phyloP scores from a whole-genome alignment of 2,113 vertebrate genomes.

The Burhinus oedicnemus region DNA sequence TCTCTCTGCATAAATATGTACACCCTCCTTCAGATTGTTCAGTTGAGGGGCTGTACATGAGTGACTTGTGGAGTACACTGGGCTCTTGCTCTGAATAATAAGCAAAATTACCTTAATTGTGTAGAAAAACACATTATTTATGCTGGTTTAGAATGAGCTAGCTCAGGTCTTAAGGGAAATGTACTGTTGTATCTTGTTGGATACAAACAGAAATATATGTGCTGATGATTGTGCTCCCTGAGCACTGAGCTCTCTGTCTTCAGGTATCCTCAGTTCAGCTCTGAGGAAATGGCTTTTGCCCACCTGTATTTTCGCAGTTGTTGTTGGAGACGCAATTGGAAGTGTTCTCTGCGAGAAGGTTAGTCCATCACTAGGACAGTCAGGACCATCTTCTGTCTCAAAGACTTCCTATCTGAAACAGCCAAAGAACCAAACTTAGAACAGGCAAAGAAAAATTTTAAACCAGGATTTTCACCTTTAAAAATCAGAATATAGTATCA shows the following conservation, averaged over 20 bases:
- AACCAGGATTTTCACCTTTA: background rate
- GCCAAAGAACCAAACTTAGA: background rate
- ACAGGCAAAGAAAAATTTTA: background rate
- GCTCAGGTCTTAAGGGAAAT: background rate
- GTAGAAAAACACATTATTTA: background rate
- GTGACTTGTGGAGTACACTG: background rate
- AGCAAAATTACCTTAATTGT: conserved; percentile 31
- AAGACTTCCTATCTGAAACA: background rate
- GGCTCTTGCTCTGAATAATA: conserved; percentile 7
- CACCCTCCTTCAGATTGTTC: background rate
- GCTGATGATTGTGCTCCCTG: background rate
- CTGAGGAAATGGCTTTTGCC: background rate
- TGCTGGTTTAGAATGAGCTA: background rate
- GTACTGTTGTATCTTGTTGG: background rate
- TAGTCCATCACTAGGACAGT: background rate
- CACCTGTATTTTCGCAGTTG: background rate
- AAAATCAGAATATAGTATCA: background rate
- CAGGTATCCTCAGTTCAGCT: background rate
- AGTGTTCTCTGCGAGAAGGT: background rate
- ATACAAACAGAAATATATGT: background rate
- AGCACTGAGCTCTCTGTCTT: background rate
- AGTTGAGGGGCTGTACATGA: background rate
- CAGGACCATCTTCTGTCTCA: background rate
- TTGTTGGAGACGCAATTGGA: background rate
- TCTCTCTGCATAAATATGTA: background rate